Conservation (phyloP, 2,797 vertebrate species). For the Danio tinwini region DNA sequence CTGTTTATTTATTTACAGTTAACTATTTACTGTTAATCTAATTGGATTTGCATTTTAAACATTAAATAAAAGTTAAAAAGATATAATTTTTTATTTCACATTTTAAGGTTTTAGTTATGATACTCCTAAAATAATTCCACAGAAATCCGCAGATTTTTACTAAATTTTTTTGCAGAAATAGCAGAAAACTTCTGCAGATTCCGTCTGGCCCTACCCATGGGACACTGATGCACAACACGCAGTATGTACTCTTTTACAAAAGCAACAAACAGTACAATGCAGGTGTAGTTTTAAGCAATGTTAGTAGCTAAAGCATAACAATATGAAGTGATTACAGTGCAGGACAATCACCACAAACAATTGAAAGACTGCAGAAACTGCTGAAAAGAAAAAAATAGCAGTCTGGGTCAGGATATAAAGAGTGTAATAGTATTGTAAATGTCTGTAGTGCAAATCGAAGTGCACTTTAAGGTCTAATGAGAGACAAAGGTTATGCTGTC, state of each 20-base stretch:
- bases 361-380: constrained; percentile 18
- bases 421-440: constrained; percentile 20
- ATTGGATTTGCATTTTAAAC: too few species aligned
- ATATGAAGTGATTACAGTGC: constrained; percentile 37
- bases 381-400: too few species aligned
- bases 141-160: too few species aligned
- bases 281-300: constrained; percentile 41
- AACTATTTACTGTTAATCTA: too few species aligned
- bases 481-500: constrained; percentile 45
- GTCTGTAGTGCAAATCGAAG: constrained; percentile 6
- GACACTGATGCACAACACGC: constrained; percentile 47
- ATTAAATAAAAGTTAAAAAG: too few species aligned
- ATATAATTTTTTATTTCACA: too few species aligned
- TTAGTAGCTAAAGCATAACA: constrained; percentile 32
- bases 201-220: too few species aligned
- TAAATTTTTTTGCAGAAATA: too few species aligned
- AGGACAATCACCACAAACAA: constrained; percentile 34
- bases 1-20: too few species aligned
- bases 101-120: too few species aligned
- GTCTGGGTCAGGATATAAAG: constrained; percentile 22
- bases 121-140: too few species aligned
- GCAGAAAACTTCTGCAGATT: too few species aligned
- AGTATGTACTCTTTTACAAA: constrained; percentile 53
- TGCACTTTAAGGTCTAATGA: constrained; percentile 43
- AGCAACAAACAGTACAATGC: constrained; percentile 53